Base-by-base conservation (phyloP, 2,888 invertebrate genomes). In the Embidobia sp. region DNA sequence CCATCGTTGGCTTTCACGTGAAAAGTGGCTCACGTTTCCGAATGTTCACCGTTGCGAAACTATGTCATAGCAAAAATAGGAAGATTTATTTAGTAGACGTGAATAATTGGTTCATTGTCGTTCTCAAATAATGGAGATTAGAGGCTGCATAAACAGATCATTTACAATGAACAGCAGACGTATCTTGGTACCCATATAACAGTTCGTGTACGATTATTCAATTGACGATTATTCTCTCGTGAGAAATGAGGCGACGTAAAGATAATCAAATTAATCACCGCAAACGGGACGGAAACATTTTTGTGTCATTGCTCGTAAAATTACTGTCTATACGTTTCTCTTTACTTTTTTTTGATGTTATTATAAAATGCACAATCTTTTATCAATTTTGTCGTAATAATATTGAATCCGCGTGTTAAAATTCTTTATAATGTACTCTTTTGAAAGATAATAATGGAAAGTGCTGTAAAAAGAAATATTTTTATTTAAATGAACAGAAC, bases 121-220 rank as follows among this genome's bases (percentile, higher is more conserved):
- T 66, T 37, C 19, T 67, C 35, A 49, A 57, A 63, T 55, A 49
- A 18, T 75, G 66, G 79, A 77, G 80, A 81, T 79, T 80, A 82
- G 77, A 64, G 75, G 69, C 66, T 73, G 75, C 80, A 82, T 83
- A 82, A 83, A 80, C 79, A 80, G 79, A 81, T 79, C 79, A 77
- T 78, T 83, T 77, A 73, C 33, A 69, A 64, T 70, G 57, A 70
- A 19, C 42, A 46, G 48, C 13, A 78, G 59, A 53, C 76, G 67
- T 78, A 77, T 78, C 82, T 81, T 83, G 77, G 76, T 81, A 73
- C 63, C 70, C 59, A 61, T 61, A 70, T 61, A 44, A 70, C 53
- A 53, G 70, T 59, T 59, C 57, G 59, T 61, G 53, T 61, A 74
- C 80, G 78, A 85, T 85, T 86, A 84, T 85, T 81, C 84, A 84